Evolutionary conservation across 2,888 invertebrate genomes (phyloP), one percentile per base, ranked within the genome.

Genomic region (Aphrophora alni): DNA sequence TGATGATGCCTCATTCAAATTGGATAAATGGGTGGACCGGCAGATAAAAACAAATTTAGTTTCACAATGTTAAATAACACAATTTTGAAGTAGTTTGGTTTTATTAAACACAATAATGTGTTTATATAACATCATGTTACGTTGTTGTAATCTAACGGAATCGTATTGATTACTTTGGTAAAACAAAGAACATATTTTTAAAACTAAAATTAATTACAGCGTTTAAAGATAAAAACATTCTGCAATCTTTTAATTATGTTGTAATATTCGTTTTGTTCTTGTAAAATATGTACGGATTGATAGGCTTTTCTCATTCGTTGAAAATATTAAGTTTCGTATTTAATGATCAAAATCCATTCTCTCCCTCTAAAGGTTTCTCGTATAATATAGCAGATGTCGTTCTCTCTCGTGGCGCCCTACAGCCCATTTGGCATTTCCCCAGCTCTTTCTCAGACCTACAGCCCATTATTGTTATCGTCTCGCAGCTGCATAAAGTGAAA

Each of bases 391-490:
- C 81, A 81, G 81, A 81, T 81, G 81, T 81, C 81, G 81, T 75
- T 75, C 77, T 73, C 76, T 81, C 74, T 78, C 77, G 77, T 71
- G 38, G 83, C 77, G 82, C 88, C 88, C 88, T 87, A 88, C 87
- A 86, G 86, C 82, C 84, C 84, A 83, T 84, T 84, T 85, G 85
- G 84, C 84, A 84, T 83, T 84, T 85, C 83, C 84, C 85, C 84
- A 82, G 82, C 85, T 85, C 85, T 83, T 83, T 85, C 80, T 82
- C 88, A 85, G 87, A 88, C 88, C 89, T 89, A 88, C 88, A 89
- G 89, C 88, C 88, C 89, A 88, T 89, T 88, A 88, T 88, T 89
- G 89, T 89, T 89, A 89, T 89, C 88, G 88, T 89, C 89, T 88
- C 89, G 88, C 89, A 89, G 89, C 89, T 89, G 89, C 89, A 89